These are phyloP conservation scores for Meteorus cinctellus DNA, from an alignment of 2,888 invertebrate species.

Conservation along the genomic window DNA sequence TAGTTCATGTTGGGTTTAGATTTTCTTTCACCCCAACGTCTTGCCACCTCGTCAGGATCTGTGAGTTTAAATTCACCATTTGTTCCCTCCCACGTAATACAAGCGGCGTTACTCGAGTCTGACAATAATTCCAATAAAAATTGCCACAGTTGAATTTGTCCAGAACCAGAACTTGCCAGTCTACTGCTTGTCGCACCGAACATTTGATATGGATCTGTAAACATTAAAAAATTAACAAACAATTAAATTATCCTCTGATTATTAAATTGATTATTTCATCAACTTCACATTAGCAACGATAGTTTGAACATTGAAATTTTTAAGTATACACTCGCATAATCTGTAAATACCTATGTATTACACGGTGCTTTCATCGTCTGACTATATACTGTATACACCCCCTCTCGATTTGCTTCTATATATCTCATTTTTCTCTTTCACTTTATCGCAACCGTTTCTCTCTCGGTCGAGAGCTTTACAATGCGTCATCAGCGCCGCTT, in stretches of 20 bases:
- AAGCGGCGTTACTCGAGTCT: constrained; percentile 95
- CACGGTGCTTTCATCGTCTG: constrained; percentile 54
- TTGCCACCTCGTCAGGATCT: constrained; percentile 98
- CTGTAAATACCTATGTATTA: constrained; percentile 68
- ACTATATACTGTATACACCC: constrained; percentile 16
- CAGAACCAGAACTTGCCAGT: constrained; percentile 95
- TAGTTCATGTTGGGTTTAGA: constrained; percentile 99
- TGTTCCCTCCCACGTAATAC: constrained; percentile 99
- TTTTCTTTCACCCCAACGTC: constrained; percentile 99
- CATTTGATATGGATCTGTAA: constrained; percentile 98
- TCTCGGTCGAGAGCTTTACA: constrained; percentile 70
- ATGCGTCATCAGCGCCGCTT: constrained; percentile 72
- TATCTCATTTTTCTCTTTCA: constrained; percentile 27
- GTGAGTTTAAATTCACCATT: constrained; percentile 99
- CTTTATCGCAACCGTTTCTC: constrained; percentile 47
- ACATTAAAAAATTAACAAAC: not conserved
- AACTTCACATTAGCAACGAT: constrained; percentile 26
- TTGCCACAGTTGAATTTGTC: constrained; percentile 99
- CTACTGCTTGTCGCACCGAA: constrained; percentile 97
- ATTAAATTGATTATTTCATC: not conserved
- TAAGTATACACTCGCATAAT: constrained; percentile 14
- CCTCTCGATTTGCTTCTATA: constrained; percentile 6
- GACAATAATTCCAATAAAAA: constrained; percentile 97
- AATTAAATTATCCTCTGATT: not conserved
- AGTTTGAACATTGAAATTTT: not conserved